Percentiles rank a stretch among this genome's conserved stretches.
Conservation (phyloP, 2,113 vertebrate genomes). For the Notarius quadriscutis region DNA sequence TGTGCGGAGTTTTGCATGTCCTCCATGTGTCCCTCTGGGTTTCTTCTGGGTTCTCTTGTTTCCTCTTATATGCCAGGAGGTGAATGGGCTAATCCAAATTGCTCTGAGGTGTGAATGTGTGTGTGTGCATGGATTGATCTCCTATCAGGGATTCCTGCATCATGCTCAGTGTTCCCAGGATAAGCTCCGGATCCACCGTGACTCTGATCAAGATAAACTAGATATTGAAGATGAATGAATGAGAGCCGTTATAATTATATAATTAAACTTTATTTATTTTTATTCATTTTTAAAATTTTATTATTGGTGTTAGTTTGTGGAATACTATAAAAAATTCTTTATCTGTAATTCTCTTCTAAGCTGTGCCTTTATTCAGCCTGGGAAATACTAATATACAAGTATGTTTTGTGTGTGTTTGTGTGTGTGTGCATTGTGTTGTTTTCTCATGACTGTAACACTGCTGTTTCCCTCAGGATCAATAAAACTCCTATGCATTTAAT, state of each 20-base stretch:
- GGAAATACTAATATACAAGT: not conserved
- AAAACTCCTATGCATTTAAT: not conserved
- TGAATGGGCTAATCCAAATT: not conserved
- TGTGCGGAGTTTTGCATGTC: not conserved
- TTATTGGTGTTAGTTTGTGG: not conserved
- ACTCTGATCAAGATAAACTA: not conserved
- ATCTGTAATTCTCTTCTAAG: not conserved
- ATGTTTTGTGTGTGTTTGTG: too few species aligned
- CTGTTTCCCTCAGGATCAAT: not conserved
- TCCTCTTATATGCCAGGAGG: not conserved
- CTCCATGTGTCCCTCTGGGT: not conserved
- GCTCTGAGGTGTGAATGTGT: not conserved
- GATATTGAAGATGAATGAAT: not conserved
- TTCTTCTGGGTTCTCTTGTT: not conserved
- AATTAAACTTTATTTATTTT: not conserved
- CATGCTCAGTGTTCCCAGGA: not conserved
- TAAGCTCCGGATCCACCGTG: not conserved
- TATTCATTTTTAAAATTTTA: not conserved
- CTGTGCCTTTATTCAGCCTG: not conserved
- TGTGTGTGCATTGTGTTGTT: not conserved
- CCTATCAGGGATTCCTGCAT: not conserved
- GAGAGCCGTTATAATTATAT: not conserved
- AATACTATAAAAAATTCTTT: not conserved
- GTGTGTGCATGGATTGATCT: not conserved
- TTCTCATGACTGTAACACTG: not conserved